These are phyloP conservation scores for Tragopan temminckii DNA, from an alignment of 2,797 vertebrate species.

Conservation along the genomic window DNA sequence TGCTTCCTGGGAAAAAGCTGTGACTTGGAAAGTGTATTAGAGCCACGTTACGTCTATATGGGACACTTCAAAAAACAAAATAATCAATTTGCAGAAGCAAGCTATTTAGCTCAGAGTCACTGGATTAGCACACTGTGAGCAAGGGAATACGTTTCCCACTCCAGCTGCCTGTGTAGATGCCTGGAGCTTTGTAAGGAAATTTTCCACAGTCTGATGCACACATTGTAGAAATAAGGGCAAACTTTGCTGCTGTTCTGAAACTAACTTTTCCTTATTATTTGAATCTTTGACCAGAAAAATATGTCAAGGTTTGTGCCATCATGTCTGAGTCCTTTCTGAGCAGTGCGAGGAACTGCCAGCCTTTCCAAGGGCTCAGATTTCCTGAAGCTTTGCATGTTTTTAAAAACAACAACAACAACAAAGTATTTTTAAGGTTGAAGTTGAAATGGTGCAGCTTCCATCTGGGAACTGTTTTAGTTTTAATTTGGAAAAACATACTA, in stretches of 20 bases:
- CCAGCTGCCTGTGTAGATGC: not conserved
- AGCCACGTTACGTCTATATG: accelerated
- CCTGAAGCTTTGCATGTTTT: not conserved
- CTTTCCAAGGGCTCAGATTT: not conserved
- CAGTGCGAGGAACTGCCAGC: not conserved
- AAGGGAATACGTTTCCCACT: not conserved
- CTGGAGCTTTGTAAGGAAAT: slow-evolving; percentile 12
- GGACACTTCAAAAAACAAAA: not conserved
- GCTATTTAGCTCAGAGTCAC: not conserved
- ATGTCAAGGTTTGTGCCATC: not conserved
- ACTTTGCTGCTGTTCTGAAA: not conserved
- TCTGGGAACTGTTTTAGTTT: slow-evolving; percentile 37
- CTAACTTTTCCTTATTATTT: not conserved
- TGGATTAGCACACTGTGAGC: not conserved
- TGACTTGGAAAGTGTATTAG: not conserved
- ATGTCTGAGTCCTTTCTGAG: not conserved
- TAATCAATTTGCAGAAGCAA: not conserved
- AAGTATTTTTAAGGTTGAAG: not conserved
- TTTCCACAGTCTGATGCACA: slow-evolving; percentile 26
- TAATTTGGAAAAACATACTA: slow-evolving; percentile 46
- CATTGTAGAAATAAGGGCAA: slow-evolving; percentile 19
- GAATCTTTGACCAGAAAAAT: not conserved
- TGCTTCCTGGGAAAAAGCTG: not conserved
- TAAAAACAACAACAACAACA: not conserved
- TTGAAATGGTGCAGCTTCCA: not conserved